These are phyloP conservation scores for Rhyacophila evoluta DNA, from an alignment of 2,888 invertebrate species.

Conservation along the genomic window DNA sequence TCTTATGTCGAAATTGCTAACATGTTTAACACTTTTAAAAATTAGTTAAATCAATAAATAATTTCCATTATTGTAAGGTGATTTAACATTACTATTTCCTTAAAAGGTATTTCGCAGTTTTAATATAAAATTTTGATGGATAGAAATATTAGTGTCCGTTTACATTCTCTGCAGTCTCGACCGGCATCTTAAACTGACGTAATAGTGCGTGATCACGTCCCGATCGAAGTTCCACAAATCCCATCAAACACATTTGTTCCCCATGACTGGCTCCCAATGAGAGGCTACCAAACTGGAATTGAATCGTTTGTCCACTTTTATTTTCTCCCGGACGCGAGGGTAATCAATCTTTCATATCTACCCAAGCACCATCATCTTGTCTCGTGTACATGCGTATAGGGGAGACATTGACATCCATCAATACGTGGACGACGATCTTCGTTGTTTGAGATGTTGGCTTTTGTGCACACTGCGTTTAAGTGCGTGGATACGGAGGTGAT, in stretches of 20 bases:
- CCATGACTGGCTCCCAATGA: constrained; percentile 42
- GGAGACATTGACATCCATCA: neutral
- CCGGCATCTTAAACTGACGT: neutral
- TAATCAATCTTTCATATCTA: constrained; percentile 32
- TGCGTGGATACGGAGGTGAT: neutral
- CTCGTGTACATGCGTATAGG: neutral
- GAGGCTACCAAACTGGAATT: constrained; percentile 27
- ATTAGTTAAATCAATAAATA: too few relatives aligned
- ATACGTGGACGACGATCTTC: neutral
- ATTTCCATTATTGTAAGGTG: too few relatives aligned
- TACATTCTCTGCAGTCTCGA: neutral
- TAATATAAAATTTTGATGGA: too few relatives aligned
- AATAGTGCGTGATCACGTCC: constrained; percentile 38
- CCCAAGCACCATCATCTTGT: neutral
- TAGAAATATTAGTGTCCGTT: neutral
- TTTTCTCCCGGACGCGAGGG: neutral
- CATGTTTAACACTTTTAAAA: too few relatives aligned
- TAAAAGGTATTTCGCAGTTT: too few relatives aligned
- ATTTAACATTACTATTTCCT: too few relatives aligned
- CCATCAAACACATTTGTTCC: constrained; percentile 42
- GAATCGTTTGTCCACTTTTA: constrained; percentile 33
- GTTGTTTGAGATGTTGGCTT: neutral
- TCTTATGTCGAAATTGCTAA: too few relatives aligned
- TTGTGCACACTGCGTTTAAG: neutral
- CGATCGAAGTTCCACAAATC: constrained; percentile 23